A percentile compares a stretch with the other conserved stretches of the same genome.
Conservation (phyloP, 2,113 vertebrate species). For the Entomyzon cyanotis region DNA sequence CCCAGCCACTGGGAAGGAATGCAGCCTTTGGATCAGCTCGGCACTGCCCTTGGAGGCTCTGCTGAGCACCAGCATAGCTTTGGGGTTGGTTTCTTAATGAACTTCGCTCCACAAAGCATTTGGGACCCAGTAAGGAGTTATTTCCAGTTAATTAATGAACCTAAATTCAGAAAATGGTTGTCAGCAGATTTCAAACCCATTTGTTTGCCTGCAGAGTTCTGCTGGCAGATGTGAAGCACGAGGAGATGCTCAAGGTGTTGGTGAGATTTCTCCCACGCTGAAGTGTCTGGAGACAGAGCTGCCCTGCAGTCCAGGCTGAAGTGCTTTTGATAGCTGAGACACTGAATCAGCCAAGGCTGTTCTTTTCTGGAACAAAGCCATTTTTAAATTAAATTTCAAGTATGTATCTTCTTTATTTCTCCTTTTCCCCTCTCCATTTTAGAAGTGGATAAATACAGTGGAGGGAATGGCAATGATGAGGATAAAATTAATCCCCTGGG, state of each 20-base stretch:
- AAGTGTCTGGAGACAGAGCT: not conserved
- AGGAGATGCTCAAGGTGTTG: not conserved
- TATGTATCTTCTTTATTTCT: not conserved
- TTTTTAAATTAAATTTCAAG: not conserved
- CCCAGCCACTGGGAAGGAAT: fast-evolving
- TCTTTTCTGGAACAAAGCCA: not conserved
- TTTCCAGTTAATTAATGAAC: not conserved
- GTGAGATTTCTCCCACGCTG: not conserved
- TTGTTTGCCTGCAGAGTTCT: not conserved
- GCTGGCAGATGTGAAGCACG: fast-evolving
- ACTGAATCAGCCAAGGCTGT: not conserved
- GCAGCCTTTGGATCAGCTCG: not conserved
- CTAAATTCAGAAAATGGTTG: not conserved
- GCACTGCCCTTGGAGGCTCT: not conserved
- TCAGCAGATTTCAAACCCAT: not conserved
- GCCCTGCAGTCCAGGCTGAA: not conserved
- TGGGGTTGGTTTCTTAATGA: not conserved
- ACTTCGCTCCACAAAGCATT: not conserved
- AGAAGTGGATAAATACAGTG: not conserved
- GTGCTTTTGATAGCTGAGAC: not conserved
- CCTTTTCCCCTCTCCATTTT: not conserved
- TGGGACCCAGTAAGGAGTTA: not conserved
- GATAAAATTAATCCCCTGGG: not conserved
- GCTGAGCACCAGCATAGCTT: no score
- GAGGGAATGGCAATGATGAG: not conserved